Percentiles rank a stretch among this genome's conserved stretches.
These are phyloP conservation scores for Adelges cooleyi DNA, from an alignment of 1,140 invertebrate genomes.

Conservation along the genomic window DNA sequence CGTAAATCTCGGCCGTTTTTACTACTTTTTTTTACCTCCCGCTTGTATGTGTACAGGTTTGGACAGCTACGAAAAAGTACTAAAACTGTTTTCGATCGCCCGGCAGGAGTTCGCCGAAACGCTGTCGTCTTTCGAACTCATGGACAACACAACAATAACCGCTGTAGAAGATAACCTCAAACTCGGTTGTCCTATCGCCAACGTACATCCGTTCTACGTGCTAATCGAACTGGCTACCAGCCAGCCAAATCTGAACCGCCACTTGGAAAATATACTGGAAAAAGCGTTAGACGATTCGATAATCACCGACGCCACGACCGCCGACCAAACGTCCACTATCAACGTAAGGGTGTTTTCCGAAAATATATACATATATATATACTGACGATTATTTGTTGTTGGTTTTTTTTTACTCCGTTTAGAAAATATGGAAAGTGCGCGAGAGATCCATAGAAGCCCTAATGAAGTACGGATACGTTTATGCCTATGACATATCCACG, in stretches of 20 bases:
- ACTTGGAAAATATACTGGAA: not conserved
- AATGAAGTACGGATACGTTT: slow-evolving; percentile 72
- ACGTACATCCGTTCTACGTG: slow-evolving; percentile 70
- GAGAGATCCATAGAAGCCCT: slow-evolving; percentile 74
- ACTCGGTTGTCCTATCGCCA: slow-evolving; percentile 32
- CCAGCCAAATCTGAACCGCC: not conserved
- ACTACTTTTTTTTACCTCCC: no score
- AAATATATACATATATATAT: no score
- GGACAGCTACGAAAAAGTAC: slow-evolving; percentile 59
- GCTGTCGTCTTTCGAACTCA: slow-evolving; percentile 86
- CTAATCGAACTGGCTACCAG: slow-evolving; percentile 85
- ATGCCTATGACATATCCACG: slow-evolving; percentile 91
- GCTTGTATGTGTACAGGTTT: slow-evolving; percentile 50
- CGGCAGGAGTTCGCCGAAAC: slow-evolving; percentile 72
- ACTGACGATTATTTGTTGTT: no score
- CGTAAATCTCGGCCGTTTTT: no score
- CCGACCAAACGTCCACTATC: not conserved
- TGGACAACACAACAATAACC: slow-evolving; percentile 57
- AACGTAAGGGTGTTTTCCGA: not conserved
- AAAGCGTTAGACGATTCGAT: not conserved
- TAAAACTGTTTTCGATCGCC: slow-evolving; percentile 60
- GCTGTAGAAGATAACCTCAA: slow-evolving; percentile 32
- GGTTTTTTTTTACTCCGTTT: no score
- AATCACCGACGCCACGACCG: not conserved
- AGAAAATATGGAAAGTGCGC: slow-evolving; percentile 70